These are phyloP conservation scores for Baryphthengus martii DNA, from an alignment of 2,113 vertebrate species.

Conservation along the genomic window DNA sequence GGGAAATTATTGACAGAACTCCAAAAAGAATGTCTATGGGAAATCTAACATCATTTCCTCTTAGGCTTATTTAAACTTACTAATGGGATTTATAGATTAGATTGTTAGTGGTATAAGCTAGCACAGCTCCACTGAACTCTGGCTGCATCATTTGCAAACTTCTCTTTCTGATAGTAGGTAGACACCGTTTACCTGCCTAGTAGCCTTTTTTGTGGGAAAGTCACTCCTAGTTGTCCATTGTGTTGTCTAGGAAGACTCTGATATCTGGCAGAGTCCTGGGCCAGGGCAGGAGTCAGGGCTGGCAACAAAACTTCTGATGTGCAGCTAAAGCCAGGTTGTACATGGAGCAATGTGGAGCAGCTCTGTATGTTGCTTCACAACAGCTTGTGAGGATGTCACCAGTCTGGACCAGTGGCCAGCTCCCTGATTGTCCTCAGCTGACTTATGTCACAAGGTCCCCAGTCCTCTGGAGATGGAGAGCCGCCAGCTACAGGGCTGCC, in stretches of 20 bases:
- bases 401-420: neutral
- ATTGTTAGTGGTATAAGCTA: neutral
- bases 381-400: neutral
- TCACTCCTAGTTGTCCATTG: neutral
- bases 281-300: neutral
- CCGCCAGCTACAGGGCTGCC: neutral
- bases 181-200: neutral
- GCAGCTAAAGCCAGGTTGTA: neutral
- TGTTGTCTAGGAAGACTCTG: neutral
- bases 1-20: neutral
- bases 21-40: neutral
- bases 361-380: neutral
- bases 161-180: neutral
- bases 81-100: slow-evolving; percentile 11
- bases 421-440: neutral
- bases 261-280: neutral
- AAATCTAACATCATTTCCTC: neutral
- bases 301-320: neutral
- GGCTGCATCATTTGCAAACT: neutral
- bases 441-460: neutral
- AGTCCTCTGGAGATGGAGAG: neutral
- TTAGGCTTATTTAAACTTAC: slow-evolving; percentile 17
- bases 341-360: neutral
- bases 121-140: neutral
- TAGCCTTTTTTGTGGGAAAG: neutral